Base-by-base conservation (phyloP, 2,888 invertebrate genomes). In the Andrena hattorfiana region DNA sequence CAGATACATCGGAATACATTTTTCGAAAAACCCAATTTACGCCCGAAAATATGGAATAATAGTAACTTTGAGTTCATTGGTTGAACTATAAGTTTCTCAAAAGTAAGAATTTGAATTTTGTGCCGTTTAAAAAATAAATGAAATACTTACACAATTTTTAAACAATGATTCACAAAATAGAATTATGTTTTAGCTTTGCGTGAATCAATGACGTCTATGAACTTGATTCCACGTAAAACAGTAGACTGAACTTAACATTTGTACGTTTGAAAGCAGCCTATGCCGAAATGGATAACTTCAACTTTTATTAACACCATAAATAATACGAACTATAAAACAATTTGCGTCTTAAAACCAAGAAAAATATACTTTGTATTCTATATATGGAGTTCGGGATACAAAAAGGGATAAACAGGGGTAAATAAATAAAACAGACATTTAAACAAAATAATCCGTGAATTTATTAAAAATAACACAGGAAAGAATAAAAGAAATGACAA, bases 381-480 rank as follows among this genome's bases (percentile, higher is more conserved):
- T 2, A 3, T 7, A 5, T 10, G 4, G 4, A 51, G 23, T n/a
- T 1, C 0, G n/a, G 23, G 32, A 28, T 8, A 7, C 23, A 4
- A 42, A 32, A 48, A 30, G 23, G 68, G 62, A 35, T 23, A 66
- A 30, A 42, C 28, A 26, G 35, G 64, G n/a, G 26, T 35, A 84
- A 73, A 81, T 84, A 60, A 81, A 70, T 35, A 80, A 56, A 56
- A 54, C 79, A 74, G 72, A 54, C 51, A 8, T 59, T 72, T 85
- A 89, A 88, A 77, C 85, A 89, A 90, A 89, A 90, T 88, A 87
- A 89, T 89, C 76, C 88, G 84, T 89, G 84, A 85, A 90, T 90
- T 90, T 90, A 90, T 90, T 90, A 89, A 89, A 90, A 90, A 89
- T 90, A 90, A 89, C 89, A 90, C 89, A 90, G 87, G 87, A 89